phyloP scores from a whole-genome alignment of 1,140 invertebrate species.

The Idris sp. region DNA sequence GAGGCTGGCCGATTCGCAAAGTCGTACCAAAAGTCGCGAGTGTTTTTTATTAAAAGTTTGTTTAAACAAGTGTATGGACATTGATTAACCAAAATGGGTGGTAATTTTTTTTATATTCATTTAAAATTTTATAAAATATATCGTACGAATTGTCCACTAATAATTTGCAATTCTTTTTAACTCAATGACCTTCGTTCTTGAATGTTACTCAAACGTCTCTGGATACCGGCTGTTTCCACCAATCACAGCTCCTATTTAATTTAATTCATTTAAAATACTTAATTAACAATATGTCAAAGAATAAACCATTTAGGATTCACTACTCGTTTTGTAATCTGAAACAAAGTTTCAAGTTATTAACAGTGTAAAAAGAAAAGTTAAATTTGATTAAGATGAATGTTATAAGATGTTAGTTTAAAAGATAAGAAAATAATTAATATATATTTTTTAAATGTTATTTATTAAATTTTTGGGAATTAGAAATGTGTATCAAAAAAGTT shows the following conservation, averaged over 20 bases:
- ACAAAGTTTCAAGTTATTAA: no score
- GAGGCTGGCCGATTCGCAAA: slow-evolving; percentile 52
- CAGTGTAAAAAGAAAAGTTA: no score
- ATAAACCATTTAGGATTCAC: no score
- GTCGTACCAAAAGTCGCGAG: slow-evolving; percentile 52
- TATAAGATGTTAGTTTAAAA: no score
- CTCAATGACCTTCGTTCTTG: slow-evolving; percentile 72
- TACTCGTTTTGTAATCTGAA: no score
- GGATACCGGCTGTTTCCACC: slow-evolving; percentile 35
- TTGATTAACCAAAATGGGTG: slow-evolving; percentile 66
- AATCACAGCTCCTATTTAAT: slow-evolving; percentile 10
- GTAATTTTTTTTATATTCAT: slow-evolving; percentile 57
- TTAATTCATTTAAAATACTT: slow-evolving; percentile 26
- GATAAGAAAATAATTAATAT: no score
- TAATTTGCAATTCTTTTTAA: slow-evolving; percentile 67
- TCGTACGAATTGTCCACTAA: slow-evolving; percentile 28
- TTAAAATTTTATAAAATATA: background rate
- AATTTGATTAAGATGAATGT: no score
- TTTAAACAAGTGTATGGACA: slow-evolving; percentile 41
- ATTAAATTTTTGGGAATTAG: no score
- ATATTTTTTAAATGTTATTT: background rate
- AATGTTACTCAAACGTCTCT: slow-evolving; percentile 35
- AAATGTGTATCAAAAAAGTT: no score
- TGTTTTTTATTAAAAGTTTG: slow-evolving; percentile 51
- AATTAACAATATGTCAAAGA: slow-evolving; percentile 15